These are phyloP conservation scores for Stegostoma tigrinum DNA, from an alignment of 2,113 vertebrate genomes.

Conservation along the genomic window DNA sequence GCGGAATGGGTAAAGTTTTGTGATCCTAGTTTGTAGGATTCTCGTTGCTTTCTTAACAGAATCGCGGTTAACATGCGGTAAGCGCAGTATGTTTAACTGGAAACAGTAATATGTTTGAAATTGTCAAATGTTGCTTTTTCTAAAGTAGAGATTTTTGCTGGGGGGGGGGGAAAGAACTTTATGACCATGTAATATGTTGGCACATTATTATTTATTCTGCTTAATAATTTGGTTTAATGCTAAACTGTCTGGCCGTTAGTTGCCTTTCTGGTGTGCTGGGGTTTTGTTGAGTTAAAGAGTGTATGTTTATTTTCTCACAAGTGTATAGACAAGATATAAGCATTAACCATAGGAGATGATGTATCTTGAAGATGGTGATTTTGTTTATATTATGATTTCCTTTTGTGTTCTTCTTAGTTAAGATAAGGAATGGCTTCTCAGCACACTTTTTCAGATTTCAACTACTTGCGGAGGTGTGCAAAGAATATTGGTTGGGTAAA, in stretches of 20 bases:
- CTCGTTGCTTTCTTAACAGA: background rate
- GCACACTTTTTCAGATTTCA: background rate
- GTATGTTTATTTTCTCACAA: background rate
- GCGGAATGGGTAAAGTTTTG: background rate
- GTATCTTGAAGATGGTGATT: background rate
- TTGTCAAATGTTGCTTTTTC: background rate
- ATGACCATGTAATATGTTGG: background rate
- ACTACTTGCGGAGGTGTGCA: background rate
- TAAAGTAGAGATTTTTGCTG: background rate
- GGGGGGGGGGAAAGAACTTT: no score
- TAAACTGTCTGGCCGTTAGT: background rate
- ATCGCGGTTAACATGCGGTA: background rate
- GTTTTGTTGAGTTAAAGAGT: background rate
- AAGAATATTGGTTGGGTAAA: background rate
- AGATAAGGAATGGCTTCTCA: background rate
- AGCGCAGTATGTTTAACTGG: background rate
- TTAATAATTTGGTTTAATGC: background rate
- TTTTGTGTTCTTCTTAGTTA: background rate
- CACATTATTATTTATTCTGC: background rate
- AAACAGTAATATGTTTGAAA: background rate
- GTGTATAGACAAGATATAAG: background rate
- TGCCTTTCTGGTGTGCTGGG: background rate
- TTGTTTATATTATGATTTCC: background rate
- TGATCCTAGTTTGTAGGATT: background rate
- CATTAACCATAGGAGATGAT: background rate